Evolutionary conservation across 1,140 invertebrate genomes (phyloP).

Genomic region (Subanguina moxae): DNA sequence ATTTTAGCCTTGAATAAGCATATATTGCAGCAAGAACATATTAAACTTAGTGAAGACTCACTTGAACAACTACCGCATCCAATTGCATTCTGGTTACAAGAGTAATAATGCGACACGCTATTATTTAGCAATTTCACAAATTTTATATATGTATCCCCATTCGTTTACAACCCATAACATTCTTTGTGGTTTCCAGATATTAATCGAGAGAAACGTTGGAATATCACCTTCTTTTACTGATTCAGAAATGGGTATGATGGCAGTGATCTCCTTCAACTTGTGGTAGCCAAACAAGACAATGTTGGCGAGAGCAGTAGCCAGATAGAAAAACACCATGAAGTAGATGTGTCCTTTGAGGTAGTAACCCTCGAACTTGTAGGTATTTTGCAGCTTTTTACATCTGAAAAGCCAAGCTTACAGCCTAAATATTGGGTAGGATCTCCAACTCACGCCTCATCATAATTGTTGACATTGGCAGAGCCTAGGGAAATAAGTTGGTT

Average conservation of each 20-base stretch:
- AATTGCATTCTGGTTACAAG: no score
- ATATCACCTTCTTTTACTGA: background rate
- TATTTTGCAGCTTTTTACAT: background rate
- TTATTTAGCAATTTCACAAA: no score
- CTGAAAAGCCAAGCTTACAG: no score
- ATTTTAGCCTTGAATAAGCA: no score
- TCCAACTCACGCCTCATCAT: background rate
- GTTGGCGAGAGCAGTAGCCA: background rate
- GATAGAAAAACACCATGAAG: background rate
- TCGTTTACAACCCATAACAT: no score
- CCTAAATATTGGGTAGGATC: background rate
- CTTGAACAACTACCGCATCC: no score
- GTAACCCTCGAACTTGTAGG: background rate
- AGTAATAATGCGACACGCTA: no score
- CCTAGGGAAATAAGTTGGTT: background rate
- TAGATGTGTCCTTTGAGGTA: background rate
- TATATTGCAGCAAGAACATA: no score
- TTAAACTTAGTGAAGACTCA: no score
- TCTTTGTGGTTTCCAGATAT: no score
- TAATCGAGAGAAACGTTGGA: background rate
- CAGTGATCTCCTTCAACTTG: slow-evolving; percentile 1
- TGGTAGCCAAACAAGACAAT: background rate
- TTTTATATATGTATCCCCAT: no score
- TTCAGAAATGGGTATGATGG: background rate
- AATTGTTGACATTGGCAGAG: background rate